phyloP scores from a whole-genome alignment of 2,797 vertebrate species.

The Premnoplex brunnescens region DNA sequence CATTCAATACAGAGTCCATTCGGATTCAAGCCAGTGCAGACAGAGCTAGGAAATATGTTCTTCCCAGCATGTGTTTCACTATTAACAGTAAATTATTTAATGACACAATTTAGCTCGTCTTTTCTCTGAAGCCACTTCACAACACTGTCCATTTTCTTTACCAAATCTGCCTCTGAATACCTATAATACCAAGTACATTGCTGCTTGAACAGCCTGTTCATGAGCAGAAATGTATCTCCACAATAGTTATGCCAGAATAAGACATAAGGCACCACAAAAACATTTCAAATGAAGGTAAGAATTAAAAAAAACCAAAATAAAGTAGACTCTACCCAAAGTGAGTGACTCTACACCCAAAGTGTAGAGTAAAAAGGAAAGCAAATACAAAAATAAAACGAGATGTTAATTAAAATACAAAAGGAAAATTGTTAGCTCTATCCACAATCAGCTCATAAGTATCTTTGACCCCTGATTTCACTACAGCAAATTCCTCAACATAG shows the following conservation, averaged over 20 bases:
- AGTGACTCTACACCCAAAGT: no score
- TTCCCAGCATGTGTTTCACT: not conserved
- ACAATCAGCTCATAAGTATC: not conserved
- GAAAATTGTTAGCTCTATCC: not conserved
- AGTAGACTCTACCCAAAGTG: no score
- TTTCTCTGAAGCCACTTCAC: not conserved
- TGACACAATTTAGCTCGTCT: fast-evolving
- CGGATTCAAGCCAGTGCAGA: not conserved
- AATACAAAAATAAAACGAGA: not conserved
- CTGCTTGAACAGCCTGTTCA: not conserved
- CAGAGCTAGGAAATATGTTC: not conserved
- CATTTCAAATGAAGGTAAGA: not conserved
- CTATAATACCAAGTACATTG: not conserved
- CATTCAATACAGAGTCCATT: not conserved
- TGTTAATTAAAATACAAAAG: not conserved
- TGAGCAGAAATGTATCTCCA: not conserved
- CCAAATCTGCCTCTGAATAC: not conserved
- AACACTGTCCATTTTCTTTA: not conserved
- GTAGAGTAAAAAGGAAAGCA: not conserved
- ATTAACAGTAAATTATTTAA: not conserved
- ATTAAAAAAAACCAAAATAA: not conserved
- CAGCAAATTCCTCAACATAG: not conserved
- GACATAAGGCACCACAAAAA: not conserved
- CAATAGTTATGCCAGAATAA: not conserved
- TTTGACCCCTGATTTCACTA: not conserved